Evolutionary conservation across 2,113 vertebrate genomes (phyloP).

Genomic region (Peromyscus maniculatus): DNA sequence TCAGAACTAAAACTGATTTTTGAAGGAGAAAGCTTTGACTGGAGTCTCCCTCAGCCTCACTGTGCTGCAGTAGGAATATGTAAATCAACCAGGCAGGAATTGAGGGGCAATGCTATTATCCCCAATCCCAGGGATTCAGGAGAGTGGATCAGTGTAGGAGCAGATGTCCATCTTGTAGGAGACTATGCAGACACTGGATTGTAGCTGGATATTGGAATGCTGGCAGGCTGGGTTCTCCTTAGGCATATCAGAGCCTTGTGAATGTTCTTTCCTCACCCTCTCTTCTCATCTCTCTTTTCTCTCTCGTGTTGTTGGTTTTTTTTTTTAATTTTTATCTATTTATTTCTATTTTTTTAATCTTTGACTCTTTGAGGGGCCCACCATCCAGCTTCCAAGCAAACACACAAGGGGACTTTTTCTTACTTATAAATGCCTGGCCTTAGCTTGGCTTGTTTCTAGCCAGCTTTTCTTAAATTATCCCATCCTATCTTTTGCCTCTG

Average conservation of each 20-base stretch:
- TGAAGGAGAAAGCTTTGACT: neutral
- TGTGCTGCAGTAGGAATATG: fast-evolving
- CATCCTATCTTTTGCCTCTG: neutral
- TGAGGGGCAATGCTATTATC: fast-evolving
- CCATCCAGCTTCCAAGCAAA: neutral
- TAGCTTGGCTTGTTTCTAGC: neutral
- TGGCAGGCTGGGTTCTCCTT: neutral
- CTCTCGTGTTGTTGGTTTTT: neutral
- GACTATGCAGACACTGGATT: neutral
- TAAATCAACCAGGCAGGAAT: fast-evolving
- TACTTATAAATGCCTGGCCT: neutral
- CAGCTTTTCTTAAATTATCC: neutral
- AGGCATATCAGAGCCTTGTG: neutral
- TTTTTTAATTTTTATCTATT: neutral
- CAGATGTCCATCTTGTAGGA: neutral
- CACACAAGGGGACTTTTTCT: neutral
- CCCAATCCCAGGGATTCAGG: neutral
- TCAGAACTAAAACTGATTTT: neutral
- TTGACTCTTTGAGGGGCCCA: neutral
- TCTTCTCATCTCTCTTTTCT: neutral
- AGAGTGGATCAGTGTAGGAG: neutral
- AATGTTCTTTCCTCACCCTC: neutral
- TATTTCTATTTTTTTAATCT: neutral
- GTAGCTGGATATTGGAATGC: neutral
- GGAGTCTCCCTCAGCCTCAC: neutral